These are phyloP conservation scores for Nomada goodeniana DNA, from an alignment of 2,888 invertebrate species.

Conservation along the genomic window DNA sequence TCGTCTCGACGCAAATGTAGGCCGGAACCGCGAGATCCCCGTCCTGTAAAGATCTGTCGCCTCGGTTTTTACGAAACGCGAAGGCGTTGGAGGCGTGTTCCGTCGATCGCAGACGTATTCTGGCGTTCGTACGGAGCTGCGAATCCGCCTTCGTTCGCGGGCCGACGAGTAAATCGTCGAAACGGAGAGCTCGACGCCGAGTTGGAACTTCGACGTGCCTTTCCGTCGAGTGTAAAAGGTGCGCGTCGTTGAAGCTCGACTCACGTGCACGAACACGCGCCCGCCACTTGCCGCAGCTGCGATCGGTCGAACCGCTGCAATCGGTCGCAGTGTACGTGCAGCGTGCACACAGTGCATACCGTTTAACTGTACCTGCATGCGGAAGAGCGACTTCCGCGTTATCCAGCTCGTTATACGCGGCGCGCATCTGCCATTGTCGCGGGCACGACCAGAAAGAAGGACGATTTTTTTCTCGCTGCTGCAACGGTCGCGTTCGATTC, in stretches of 20 bases:
- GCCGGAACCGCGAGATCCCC: neutral
- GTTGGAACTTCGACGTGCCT: too few species aligned
- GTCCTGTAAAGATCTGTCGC: too few species aligned
- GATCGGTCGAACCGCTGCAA: constrained; percentile 58
- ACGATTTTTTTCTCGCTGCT: constrained; percentile 18
- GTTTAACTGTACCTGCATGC: constrained; percentile 77
- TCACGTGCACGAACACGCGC: neutral
- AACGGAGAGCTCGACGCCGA: too few species aligned
- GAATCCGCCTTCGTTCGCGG: too few species aligned
- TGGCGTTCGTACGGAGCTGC: too few species aligned
- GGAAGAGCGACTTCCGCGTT: constrained; percentile 76
- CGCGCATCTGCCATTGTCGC: constrained; percentile 66
- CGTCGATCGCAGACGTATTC: too few species aligned
- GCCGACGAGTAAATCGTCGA: too few species aligned
- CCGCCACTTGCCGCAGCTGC: constrained; percentile 49
- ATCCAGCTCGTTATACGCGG: constrained; percentile 69
- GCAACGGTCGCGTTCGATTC: neutral
- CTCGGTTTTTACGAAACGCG: too few species aligned
- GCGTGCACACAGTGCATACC: constrained; percentile 24
- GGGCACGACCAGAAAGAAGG: neutral
- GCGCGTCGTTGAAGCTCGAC: neutral
- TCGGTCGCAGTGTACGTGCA: constrained; percentile 31
- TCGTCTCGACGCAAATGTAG: neutral
- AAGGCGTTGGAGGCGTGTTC: too few species aligned
- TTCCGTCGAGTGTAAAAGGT: neutral